These are phyloP conservation scores for Hyles vespertilio DNA, from an alignment of 1,140 invertebrate species.

Conservation along the genomic window DNA sequence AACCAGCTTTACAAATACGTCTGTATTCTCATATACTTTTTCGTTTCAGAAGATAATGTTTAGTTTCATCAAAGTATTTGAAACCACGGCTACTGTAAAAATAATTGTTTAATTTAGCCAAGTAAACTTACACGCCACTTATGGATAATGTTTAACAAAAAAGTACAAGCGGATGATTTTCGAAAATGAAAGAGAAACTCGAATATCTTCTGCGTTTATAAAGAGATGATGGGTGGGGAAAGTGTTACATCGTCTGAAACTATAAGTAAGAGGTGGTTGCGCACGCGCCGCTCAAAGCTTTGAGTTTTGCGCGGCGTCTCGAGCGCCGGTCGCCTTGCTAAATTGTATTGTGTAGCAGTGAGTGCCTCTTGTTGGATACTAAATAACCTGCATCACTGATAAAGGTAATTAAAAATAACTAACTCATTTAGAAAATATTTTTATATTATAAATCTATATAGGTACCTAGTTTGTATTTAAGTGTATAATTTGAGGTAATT, in stretches of 20 bases:
- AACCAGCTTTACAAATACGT: too few relatives aligned
- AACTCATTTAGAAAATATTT: too few relatives aligned
- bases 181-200: constrained; percentile 28
- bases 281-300: constrained; percentile 40
- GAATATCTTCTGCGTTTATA: constrained; percentile 20
- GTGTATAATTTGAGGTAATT: constrained; percentile 1
- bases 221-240: constrained; percentile 53
- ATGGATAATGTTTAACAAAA: neutral
- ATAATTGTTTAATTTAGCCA: too few relatives aligned
- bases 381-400: neutral
- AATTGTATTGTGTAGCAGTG: constrained; percentile 6
- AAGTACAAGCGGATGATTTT: constrained; percentile 6
- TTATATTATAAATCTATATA: too few relatives aligned
- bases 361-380: constrained; percentile 1
- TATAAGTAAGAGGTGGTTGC: constrained; percentile 54
- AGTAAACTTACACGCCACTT: neutral
- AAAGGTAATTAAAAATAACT: neutral
- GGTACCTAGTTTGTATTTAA: too few relatives aligned
- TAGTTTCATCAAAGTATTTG: too few relatives aligned
- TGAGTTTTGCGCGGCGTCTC: constrained; percentile 26
- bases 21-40: too few relatives aligned
- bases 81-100: too few relatives aligned
- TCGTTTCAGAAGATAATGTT: too few relatives aligned
- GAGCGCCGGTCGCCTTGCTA: constrained; percentile 8
- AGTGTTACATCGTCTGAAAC: constrained; percentile 57